Base-by-base conservation (phyloP, 2,888 invertebrate genomes). In the Himalopsyche tibetana region DNA sequence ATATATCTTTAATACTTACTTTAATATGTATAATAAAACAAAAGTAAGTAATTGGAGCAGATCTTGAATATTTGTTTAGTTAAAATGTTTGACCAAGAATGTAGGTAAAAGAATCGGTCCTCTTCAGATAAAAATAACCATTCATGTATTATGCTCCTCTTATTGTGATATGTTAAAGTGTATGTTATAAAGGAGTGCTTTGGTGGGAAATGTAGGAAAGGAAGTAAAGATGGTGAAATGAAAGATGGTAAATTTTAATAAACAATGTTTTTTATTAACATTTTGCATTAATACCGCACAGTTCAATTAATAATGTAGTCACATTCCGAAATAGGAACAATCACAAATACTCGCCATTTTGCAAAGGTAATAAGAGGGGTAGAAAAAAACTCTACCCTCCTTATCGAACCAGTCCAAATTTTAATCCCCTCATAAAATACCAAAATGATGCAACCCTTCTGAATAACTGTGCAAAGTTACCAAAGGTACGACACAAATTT, bases 191-290 rank as follows among this genome's bases (percentile, higher is more conserved):
- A 15, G 2, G 28, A 12, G 51, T 45, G 51, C 4, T 51, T 5
- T 63, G 63, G 63, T 19, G 51, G 28, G 51, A 51, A 15, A 6
- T 63, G 19, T 19, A 45, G 74, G 74, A 36, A 9, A 42, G 42
- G 45, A 19, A 11, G 19, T 45, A 19, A 17, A 51, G 74, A 51
- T 45, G 0, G 69, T 40, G 79, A 40, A 85, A 84, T 84, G 80
- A 88, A 88, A 88, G 82, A 86, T 80, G 36, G 56, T 74, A 83
- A 84, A 92, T 93, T 93, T 93, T 93, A 93, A 93, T 93, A 93
- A 93, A 93, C 93, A 93, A 93, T 88, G 88, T 93, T 93, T 93
- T 87, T 88, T 93, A 93, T 93, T 93, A 93, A 93, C 93, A 93
- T 93, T 92, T 93, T 93, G 93, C 84, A 86, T 81, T 87, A 85